Base-by-base conservation (phyloP, 37 sponge, comb jelly and placozoan genomes). In the Bolinopsis microptera region DNA sequence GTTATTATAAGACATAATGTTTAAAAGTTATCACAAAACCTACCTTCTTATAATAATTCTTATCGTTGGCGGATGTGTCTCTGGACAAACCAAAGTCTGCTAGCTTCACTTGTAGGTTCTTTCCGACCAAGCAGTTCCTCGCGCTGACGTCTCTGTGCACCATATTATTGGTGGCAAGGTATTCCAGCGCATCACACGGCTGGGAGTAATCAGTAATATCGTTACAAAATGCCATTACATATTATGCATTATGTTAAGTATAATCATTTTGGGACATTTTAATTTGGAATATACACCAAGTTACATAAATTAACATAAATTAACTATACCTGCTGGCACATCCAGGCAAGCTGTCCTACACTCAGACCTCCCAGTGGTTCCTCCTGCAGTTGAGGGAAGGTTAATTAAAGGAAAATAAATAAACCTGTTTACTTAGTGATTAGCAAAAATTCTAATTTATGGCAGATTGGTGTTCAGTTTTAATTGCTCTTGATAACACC, bases 81-180 rank as follows among this genome's bases (percentile, higher is more conserved):
- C 90, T 35, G 23, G 90, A 86, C 90, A 86, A 1, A 0, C 90
- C 90, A 40, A 86, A 86, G 90, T 86, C 90, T 21, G 90, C 41
- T 30, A 86, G 61, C 24, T 86, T 86, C 0, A 86, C 90, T 26
- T 36, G 27, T 21, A 23, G 26, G 61, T 86, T 39, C 0, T 5
- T 13, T 24, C 90, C 90, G 0, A 86, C 90, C 3, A 86, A 38
- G 28, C 90, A 86, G 61, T 86, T 86, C 28, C 90, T 18, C 9
- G 90, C 90, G 39, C 90, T 86, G 21, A 86, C 90, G 61, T 86
- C 90, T 27, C 90, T 37, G 61, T 86, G 41, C 24, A 41, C 41
- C 16, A 28, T 24, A 24, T 39, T 34, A 5, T 40, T 38, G 1
- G 24, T 24, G 0, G 61, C 8, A 2, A 86, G 13, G 61, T 86